These are phyloP conservation scores for Mythimna vitellina DNA, from an alignment of 2,888 invertebrate species.

Conservation along the genomic window DNA sequence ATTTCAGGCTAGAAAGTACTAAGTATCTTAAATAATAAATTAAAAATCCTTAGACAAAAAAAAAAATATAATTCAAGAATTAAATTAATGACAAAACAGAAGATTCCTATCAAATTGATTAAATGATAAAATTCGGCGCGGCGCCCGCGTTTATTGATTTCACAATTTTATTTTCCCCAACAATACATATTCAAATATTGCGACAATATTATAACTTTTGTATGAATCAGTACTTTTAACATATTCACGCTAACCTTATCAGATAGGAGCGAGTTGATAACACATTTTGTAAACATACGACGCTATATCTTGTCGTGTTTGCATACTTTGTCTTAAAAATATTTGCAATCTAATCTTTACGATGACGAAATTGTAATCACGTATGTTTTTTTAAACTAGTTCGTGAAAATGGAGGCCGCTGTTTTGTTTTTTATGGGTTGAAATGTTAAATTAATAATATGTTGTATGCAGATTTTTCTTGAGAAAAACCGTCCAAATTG, in stretches of 20 bases:
- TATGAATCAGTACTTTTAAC: constrained; percentile 44
- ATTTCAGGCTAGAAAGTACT: too few relatives aligned
- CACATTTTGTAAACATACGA: constrained; percentile 46
- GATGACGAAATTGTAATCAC: constrained; percentile 54
- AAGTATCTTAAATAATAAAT: too few relatives aligned
- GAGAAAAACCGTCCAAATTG: neutral
- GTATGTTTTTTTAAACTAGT: constrained; percentile 33
- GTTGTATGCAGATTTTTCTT: neutral
- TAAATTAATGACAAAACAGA: neutral
- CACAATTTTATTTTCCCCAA: constrained; percentile 3
- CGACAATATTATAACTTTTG: constrained; percentile 4
- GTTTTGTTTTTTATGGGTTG: constrained; percentile 14
- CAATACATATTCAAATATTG: constrained; percentile 24
- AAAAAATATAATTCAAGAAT: too few relatives aligned
- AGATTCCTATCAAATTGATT: neutral
- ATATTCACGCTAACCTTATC: constrained; percentile 39
- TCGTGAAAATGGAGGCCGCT: constrained; percentile 27
- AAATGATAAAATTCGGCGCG: neutral
- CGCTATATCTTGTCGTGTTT: constrained; percentile 37
- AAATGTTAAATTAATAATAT: neutral
- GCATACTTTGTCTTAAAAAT: constrained; percentile 58
- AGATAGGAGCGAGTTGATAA: constrained; percentile 45
- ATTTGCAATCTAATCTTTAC: constrained; percentile 51
- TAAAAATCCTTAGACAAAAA: too few relatives aligned
- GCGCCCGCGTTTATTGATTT: neutral